Conservation (phyloP, 2,888 invertebrate species). For the Drosophila conformis region DNA sequence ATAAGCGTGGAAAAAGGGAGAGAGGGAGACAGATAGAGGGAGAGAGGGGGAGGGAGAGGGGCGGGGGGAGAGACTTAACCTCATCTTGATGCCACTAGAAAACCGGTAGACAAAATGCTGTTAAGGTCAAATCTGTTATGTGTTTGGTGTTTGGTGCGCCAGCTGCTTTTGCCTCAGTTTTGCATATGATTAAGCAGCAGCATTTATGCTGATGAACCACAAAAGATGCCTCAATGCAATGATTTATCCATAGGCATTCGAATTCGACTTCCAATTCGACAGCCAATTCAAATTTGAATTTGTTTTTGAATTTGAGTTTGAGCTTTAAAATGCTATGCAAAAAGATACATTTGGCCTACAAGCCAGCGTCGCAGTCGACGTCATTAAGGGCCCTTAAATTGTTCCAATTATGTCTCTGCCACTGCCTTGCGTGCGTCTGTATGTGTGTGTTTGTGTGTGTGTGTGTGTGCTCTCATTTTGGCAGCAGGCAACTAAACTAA, state of each 20-base stretch:
- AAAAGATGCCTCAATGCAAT: slow-evolving; percentile 29
- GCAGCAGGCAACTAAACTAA: slow-evolving; percentile 35
- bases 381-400: slow-evolving; percentile 79
- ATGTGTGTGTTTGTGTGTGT: slow-evolving; percentile 39
- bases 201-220: slow-evolving; percentile 12
- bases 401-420: slow-evolving; percentile 76
- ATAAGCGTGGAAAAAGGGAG: slow-evolving; percentile 2
- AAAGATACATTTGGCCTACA: slow-evolving; percentile 70
- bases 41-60: not conserved
- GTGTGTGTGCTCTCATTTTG: slow-evolving; percentile 65
- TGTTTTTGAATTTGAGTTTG: slow-evolving; percentile 60
- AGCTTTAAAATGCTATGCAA: slow-evolving; percentile 51
- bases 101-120: slow-evolving; percentile 73
- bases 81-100: slow-evolving; percentile 61
- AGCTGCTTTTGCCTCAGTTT: slow-evolving; percentile 14
- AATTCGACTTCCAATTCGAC: slow-evolving; percentile 32
- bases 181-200: slow-evolving; percentile 55
- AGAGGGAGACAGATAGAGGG: not conserved
- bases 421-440: slow-evolving; percentile 37
- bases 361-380: slow-evolving; percentile 52
- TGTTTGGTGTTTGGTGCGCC: slow-evolving; percentile 12
- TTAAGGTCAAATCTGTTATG: slow-evolving; percentile 77
- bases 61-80: slow-evolving; percentile 8
- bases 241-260: slow-evolving; percentile 47
- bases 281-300: slow-evolving; percentile 19